phyloP scores from a whole-genome alignment of 2,113 vertebrate species.

The Thinocorus orbignyianus region DNA sequence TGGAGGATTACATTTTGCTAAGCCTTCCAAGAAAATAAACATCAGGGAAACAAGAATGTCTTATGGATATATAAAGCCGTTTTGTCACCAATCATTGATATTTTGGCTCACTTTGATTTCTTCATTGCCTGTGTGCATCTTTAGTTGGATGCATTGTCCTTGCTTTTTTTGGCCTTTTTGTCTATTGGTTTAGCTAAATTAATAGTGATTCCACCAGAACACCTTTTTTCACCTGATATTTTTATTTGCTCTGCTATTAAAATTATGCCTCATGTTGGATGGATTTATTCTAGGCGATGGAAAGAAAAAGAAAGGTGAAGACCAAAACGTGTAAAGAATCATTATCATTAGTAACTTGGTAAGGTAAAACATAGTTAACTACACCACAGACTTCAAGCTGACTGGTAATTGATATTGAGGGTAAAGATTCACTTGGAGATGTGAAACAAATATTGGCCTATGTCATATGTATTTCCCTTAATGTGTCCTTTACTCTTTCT shows the following conservation, averaged over 20 bases:
- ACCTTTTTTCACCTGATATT: background rate
- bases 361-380: background rate
- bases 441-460: background rate
- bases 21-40: background rate
- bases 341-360: background rate
- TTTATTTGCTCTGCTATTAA: background rate
- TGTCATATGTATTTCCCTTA: background rate
- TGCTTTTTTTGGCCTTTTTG: background rate
- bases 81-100: background rate
- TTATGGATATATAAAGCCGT: background rate
- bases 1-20: background rate
- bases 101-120: background rate
- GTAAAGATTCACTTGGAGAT: background rate
- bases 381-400: background rate
- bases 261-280: background rate
- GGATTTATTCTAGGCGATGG: background rate
- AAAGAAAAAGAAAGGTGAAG: background rate
- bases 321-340: accelerated
- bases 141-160: background rate
- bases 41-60: background rate
- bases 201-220: background rate
- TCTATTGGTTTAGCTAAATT: background rate
- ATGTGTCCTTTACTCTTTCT: background rate
- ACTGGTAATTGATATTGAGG: background rate
- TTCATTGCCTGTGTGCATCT: background rate